Percentiles rank a stretch among this genome's conserved stretches.
These are phyloP conservation scores for Peucedramus taeniatus DNA, from an alignment of 2,113 vertebrate species.

Conservation along the genomic window DNA sequence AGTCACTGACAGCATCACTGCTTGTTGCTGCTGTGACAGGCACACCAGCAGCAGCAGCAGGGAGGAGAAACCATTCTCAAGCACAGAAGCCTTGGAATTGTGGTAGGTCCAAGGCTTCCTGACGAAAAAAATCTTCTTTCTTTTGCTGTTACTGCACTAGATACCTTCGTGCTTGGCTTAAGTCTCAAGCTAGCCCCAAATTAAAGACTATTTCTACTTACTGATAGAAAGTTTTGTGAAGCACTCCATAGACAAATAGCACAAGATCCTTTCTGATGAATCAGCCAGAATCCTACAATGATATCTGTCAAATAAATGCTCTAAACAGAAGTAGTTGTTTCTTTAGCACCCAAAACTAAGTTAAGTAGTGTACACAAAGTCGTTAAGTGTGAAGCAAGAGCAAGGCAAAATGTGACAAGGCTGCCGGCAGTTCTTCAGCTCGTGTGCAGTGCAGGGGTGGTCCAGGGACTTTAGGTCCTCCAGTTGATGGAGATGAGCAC, in stretches of 20 bases:
- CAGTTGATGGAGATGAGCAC: background rate
- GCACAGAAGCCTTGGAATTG: background rate
- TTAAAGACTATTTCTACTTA: background rate
- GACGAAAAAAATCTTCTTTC: background rate
- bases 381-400: background rate
- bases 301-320: background rate
- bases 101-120: background rate
- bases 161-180: background rate
- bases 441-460: background rate
- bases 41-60: background rate
- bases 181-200: background rate
- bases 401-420: background rate
- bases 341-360: background rate
- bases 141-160: background rate
- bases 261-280: background rate
- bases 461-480: background rate
- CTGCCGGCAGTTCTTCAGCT: background rate
- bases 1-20: accelerated
- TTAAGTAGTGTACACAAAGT: background rate
- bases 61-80: background rate
- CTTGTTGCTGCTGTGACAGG: background rate
- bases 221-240: background rate
- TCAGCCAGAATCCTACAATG: background rate
- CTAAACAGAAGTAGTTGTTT: background rate
- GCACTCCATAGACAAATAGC: background rate